These are phyloP conservation scores for Podiceps cristatus DNA, from an alignment of 2,113 vertebrate genomes.

Conservation along the genomic window DNA sequence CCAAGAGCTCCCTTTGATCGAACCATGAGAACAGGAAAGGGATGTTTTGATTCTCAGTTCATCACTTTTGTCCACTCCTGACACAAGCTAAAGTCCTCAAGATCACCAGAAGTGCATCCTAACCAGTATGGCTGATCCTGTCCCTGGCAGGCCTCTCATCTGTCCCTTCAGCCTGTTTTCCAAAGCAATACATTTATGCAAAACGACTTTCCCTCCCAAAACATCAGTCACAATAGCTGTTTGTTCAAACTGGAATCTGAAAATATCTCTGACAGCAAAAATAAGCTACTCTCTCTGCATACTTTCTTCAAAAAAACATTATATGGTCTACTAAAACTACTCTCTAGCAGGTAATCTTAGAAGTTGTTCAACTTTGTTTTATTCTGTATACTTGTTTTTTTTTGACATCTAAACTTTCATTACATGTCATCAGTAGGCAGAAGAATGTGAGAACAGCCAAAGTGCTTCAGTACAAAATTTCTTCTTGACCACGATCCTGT, in stretches of 20 bases:
- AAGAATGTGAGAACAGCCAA: not conserved
- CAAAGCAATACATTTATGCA: not conserved
- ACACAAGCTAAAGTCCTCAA: not conserved
- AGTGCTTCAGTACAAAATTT: not conserved
- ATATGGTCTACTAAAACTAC: not conserved
- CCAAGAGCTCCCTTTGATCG: not conserved
- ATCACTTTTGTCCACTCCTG: not conserved
- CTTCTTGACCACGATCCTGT: accelerated
- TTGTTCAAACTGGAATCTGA: not conserved
- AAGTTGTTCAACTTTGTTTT: not conserved
- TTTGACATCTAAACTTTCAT: not conserved
- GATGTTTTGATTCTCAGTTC: not conserved
- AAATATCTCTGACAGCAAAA: not conserved
- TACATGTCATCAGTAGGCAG: not conserved
- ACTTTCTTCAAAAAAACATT: not conserved
- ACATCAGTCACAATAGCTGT: not conserved
- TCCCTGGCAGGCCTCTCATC: not conserved
- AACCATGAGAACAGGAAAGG: not conserved
- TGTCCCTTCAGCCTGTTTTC: not conserved
- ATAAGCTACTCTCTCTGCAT: not conserved
- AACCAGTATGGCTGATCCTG: not conserved
- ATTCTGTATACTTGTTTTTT: not conserved
- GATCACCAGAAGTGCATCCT: not conserved
- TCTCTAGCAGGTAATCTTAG: not conserved
- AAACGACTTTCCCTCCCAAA: not conserved